Conservation (phyloP, 2,888 invertebrate genomes). For the Idaea aversata region DNA sequence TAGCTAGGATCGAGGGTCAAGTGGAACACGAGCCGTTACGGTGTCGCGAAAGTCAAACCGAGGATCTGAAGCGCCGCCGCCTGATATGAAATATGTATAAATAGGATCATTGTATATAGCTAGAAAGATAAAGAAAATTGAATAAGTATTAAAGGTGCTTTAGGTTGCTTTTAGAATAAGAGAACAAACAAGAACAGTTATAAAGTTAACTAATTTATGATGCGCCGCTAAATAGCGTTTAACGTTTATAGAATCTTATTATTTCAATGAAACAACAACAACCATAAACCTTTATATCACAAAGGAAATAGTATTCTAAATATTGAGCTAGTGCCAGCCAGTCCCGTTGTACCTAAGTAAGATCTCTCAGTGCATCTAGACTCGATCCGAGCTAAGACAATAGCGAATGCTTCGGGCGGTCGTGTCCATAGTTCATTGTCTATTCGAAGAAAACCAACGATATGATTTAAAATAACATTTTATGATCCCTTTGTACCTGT, state of each 20-base stretch:
- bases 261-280: constrained; percentile 1
- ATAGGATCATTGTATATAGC: background rate
- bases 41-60: constrained; percentile 40
- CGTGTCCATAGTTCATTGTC: constrained; percentile 71
- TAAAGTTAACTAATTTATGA: too few relatives aligned
- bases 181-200: too few relatives aligned
- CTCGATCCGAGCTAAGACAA: constrained; percentile 4
- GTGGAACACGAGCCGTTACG: constrained; percentile 35
- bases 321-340: background rate
- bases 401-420: constrained; percentile 43
- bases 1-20: constrained; percentile 11
- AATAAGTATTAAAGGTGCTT: too few relatives aligned
- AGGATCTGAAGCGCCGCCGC: constrained; percentile 47
- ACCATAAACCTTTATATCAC: background rate
- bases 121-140: background rate
- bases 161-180: too few relatives aligned
- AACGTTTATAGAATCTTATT: background rate
- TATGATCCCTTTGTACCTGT: constrained; percentile 34
- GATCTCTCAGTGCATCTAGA: background rate
- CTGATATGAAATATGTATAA: constrained; percentile 16
- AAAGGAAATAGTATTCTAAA: background rate
- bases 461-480: constrained; percentile 49
- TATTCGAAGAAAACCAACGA: constrained; percentile 46
- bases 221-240: too few relatives aligned
- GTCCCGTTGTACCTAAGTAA: background rate